Conservation (phyloP, 1,140 invertebrate genomes). For the Cataglyphis hispanica region DNA sequence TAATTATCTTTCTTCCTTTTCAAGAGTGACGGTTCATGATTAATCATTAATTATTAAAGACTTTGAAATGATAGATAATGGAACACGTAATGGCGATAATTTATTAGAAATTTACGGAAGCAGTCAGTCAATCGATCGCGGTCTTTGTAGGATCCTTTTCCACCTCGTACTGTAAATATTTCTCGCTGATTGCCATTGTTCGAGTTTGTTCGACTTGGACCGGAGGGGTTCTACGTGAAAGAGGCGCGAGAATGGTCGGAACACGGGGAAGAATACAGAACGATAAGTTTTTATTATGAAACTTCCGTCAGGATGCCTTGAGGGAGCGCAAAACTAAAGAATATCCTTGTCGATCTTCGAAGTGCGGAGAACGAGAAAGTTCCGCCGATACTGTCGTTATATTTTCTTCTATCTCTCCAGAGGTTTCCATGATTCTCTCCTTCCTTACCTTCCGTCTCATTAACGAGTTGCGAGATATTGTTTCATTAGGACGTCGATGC, state of each 20-base stretch:
- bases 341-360: conserved; percentile 50
- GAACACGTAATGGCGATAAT: conserved; percentile 3
- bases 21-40: background rate
- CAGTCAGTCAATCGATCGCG: background rate
- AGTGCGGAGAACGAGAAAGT: conserved; percentile 47
- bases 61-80: background rate
- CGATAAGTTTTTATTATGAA: conserved; percentile 69
- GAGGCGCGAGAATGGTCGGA: conserved; percentile 22
- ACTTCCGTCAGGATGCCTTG: conserved; percentile 51
- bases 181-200: conserved; percentile 66
- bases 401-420: conserved; percentile 43
- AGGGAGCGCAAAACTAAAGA: conserved; percentile 44
- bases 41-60: background rate
- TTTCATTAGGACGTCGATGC: conserved; percentile 37
- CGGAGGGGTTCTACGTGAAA: conserved; percentile 48
- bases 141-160: background rate
- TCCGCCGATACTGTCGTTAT: conserved; percentile 57
- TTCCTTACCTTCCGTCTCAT: conserved; percentile 37
- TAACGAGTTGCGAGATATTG: conserved; percentile 26
- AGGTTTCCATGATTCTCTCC: conserved; percentile 19
- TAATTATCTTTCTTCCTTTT: background rate
- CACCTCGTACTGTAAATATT: conserved; percentile 62
- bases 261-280: conserved; percentile 29
- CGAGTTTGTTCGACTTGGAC: conserved; percentile 60
- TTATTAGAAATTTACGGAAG: conserved; percentile 23